Percentiles rank a stretch among this genome's conserved stretches.
Conservation (phyloP, 2,797 vertebrate species). For the Masticophis lateralis region DNA sequence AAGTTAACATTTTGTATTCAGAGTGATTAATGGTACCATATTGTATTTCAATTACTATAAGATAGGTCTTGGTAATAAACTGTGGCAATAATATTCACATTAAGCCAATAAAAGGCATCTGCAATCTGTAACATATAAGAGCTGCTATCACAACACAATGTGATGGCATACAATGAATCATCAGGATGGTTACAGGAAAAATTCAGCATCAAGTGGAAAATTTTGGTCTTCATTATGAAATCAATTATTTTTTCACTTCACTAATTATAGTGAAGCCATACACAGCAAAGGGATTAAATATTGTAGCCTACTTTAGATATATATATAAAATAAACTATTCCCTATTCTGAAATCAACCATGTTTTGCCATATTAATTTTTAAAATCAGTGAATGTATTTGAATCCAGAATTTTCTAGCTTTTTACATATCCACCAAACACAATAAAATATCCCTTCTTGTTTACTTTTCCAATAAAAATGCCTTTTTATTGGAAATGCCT, state of each 20-base stretch:
- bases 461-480: no score
- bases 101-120: constrained; percentile 77
- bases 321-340: background rate
- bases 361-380: background rate
- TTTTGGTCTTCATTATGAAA: constrained; percentile 30
- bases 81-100: constrained; percentile 76
- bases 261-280: constrained; percentile 4
- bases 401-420: no score
- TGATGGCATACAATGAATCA: constrained; percentile 63
- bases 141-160: constrained; percentile 61
- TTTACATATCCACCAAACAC: no score
- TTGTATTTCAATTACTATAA: constrained; percentile 77
- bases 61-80: constrained; percentile 71
- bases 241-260: constrained; percentile 22
- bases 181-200: constrained; percentile 52
- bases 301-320: background rate
- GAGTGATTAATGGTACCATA: constrained; percentile 72
- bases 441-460: no score
- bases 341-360: background rate
- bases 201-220: constrained; percentile 34
- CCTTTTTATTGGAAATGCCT: no score
- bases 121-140: constrained; percentile 70
- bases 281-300: background rate
- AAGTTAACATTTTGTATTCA: constrained; percentile 70
- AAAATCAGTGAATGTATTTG: no score